Conservation (phyloP, 2,113 vertebrate genomes). For the Atrichornis clamosus region DNA sequence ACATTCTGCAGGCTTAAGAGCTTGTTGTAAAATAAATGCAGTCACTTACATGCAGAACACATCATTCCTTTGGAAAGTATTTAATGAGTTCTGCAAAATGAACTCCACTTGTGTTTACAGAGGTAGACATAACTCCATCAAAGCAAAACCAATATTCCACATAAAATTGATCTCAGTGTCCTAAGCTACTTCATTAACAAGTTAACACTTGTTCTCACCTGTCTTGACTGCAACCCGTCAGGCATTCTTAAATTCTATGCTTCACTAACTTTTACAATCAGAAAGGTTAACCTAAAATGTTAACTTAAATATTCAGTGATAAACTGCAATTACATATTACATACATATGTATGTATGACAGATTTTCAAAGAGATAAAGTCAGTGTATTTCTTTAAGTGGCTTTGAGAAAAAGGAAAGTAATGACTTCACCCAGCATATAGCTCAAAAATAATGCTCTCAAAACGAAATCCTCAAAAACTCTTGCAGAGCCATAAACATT, state of each 20-base stretch:
- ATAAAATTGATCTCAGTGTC: neutral
- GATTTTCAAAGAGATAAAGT: neutral
- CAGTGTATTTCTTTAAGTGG: neutral
- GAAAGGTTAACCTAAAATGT: neutral
- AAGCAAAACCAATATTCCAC: slow-evolving; percentile 4
- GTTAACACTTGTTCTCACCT: neutral
- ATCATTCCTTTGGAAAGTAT: neutral
- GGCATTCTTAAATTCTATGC: neutral
- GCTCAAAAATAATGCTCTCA: neutral
- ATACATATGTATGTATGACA: neutral
- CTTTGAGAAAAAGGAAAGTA: neutral
- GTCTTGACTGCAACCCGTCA: neutral
- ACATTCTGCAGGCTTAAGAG: neutral
- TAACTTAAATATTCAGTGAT: neutral
- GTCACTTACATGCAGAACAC: neutral
- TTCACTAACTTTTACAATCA: neutral
- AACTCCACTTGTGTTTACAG: neutral
- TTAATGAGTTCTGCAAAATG: neutral
- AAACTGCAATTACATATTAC: neutral
- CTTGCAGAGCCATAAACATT: neutral
- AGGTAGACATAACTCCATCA: neutral
- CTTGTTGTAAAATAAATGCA: neutral
- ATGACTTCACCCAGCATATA: neutral
- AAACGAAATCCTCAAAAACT: neutral
- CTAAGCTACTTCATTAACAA: neutral